Evolutionary conservation across 2,888 invertebrate species (phyloP).

Genomic region (Drymonia ruficornis): DNA sequence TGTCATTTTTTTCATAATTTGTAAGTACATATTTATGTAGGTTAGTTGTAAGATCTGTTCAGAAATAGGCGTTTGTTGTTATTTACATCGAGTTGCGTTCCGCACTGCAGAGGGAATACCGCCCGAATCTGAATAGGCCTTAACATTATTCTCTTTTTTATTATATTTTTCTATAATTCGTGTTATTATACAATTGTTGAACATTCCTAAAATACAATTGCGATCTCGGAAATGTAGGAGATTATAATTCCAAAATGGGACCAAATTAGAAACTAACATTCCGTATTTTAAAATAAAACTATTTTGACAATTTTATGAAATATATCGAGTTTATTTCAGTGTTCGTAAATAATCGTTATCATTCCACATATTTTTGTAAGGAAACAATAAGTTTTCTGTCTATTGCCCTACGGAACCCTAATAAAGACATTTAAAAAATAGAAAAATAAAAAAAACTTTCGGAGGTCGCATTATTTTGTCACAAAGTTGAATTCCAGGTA

Average conservation of each 20-base stretch:
- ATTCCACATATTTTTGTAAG: neutral
- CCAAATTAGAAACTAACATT: neutral
- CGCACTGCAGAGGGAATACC: neutral
- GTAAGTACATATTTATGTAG: conserved; percentile 41
- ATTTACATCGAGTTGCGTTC: neutral
- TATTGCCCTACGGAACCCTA: neutral
- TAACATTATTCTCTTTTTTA: neutral
- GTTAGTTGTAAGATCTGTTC: conserved; percentile 6
- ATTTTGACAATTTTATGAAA: no score
- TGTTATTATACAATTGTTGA: conserved; percentile 23
- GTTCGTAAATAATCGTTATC: neutral
- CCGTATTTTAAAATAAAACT: neutral
- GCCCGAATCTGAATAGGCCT: neutral
- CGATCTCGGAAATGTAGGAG: conserved; percentile 20
- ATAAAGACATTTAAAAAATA: no score
- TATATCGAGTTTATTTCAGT: neutral
- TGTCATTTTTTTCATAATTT: conserved; percentile 21
- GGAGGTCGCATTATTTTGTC: conserved; percentile 1
- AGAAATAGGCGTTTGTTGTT: neutral
- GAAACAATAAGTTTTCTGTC: neutral
- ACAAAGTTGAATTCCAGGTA: neutral
- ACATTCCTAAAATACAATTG: conserved; percentile 28
- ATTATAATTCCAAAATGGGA: neutral
- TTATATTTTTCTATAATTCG: neutral
- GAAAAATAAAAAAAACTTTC: neutral